Evolutionary conservation across 2,797 vertebrate species (phyloP), one percentile per base, ranked within the genome.

Genomic region (Coccyzus lansbergi): DNA sequence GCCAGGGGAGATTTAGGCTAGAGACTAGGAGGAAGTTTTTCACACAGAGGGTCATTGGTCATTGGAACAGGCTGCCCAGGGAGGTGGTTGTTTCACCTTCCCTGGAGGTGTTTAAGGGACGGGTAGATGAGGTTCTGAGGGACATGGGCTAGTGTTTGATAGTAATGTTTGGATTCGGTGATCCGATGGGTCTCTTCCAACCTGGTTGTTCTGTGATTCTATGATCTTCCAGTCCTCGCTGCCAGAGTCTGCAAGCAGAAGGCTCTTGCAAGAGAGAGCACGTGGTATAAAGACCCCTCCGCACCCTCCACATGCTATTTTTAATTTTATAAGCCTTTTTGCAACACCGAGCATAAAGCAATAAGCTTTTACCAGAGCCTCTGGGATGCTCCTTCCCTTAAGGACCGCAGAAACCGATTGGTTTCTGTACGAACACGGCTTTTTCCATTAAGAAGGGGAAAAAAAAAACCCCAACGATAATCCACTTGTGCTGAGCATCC

Each of bases 141-240:
- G n/a, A n/a, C n/a, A n/a, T n/a, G n/a, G n/a, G n/a, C n/a, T n/a
- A n/a, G n/a, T n/a, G n/a, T n/a, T n/a, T n/a, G n/a, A n/a, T n/a
- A n/a, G n/a, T n/a, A n/a, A n/a, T n/a, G n/a, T n/a, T n/a, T n/a
- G n/a, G n/a, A n/a, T n/a, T n/a, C n/a, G n/a, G n/a, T n/a, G n/a
- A n/a, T n/a, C n/a, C n/a, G n/a, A n/a, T n/a, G n/a, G n/a, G n/a
- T n/a, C n/a, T n/a, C n/a, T n/a, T n/a, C n/a, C n/a, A n/a, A n/a
- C n/a, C n/a, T n/a, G n/a, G n/a, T n/a, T n/a, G n/a, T n/a, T n/a
- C n/a, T n/a, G n/a, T n/a, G n/a, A n/a, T n/a, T n/a, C n/a, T n/a
- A n/a, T n/a, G n/a, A n/a, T n/a, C 79, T 65, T 62, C 44, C 0
- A 0, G 4, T 13, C 68, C 49, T 58, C 4, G 0, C 53, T 53